Evolutionary conservation across 2,888 invertebrate species (phyloP), one percentile per base, ranked within the genome.

Genomic region (Xylocampa areola): DNA sequence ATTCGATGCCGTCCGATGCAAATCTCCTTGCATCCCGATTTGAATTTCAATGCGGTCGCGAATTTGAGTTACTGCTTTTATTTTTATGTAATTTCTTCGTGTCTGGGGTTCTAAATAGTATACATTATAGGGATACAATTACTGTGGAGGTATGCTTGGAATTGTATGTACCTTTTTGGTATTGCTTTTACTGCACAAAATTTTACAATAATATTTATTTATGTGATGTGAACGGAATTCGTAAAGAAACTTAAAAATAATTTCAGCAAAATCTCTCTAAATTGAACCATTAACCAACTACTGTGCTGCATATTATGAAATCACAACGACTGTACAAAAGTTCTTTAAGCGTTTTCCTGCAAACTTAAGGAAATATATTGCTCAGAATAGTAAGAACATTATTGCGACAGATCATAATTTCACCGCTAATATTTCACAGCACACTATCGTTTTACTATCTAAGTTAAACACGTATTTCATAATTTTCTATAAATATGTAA

Each of bases 1-100:
- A 92, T 86, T 82, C 91, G 88, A 92, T 88, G 89, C 87, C 84
- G 85, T 79, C 82, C 86, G 86, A 91, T 93, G 93, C 94, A 93
- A 93, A 93, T 92, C 90, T 85, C 71, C 83, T 82, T 90, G 91
- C 92, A 91, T 89, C 88, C 81, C 83, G 76, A 91, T 92, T 92
- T 90, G 90, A 92, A 92, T 91, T 90, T 89, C 90, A 91, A 92
- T 91, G 87, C 80, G 81, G 77, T 80, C 74, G 77, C 78, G 82
- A 89, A 86, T 87, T 90, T 86, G 84, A 87, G 81, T 80, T 82
- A 80, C 78, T 81, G 76, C 62, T 83, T 86, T 83, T 85, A 77
- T 86, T 87, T 87, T 82, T 76, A 72, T 66, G 80, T 84, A 79
- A 82, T 82, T 81, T 72, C 70, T 79, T 77, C 62, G 76, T 64